A percentile compares a stretch with the other conserved stretches of the same genome.
phyloP scores from a whole-genome alignment of 1,140 invertebrate species.

The Acromyrmex echinatior region DNA sequence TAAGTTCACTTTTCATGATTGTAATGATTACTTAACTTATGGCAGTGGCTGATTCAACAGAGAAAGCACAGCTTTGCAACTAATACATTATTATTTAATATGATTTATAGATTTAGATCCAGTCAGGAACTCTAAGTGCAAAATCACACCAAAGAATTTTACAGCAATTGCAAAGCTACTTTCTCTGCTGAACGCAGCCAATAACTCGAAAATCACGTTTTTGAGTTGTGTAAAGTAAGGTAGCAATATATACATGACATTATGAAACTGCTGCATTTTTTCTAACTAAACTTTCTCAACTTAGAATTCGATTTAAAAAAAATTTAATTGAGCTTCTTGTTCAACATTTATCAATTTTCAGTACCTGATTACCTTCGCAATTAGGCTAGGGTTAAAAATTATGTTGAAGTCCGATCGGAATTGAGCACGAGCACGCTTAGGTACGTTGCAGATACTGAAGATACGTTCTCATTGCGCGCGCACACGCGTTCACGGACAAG shows the following conservation, averaged over 20 bases:
- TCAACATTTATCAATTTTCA: neutral
- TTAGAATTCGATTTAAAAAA: neutral
- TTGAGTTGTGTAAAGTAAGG: too few relatives aligned
- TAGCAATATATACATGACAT: neutral
- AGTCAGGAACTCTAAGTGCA: too few relatives aligned
- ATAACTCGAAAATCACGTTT: too few relatives aligned
- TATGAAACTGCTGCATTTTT: neutral
- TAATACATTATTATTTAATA: too few relatives aligned
- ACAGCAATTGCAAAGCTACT: too few relatives aligned
- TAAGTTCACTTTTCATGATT: too few relatives aligned
- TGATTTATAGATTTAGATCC: too few relatives aligned
- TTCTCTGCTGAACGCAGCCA: too few relatives aligned
- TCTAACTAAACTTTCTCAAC: neutral
- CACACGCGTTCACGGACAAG: slow-evolving; percentile 24
- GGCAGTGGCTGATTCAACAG: too few relatives aligned
- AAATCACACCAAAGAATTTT: too few relatives aligned
- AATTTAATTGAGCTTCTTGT: neutral
- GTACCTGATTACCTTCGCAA: neutral
- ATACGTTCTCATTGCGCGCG: slow-evolving; percentile 32
- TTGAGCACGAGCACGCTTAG: neutral
- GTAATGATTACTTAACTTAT: too few relatives aligned
- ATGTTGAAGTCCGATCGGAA: neutral
- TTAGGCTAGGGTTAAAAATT: neutral
- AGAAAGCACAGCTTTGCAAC: too few relatives aligned
- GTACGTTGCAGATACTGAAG: neutral